Evolutionary conservation across 2,113 vertebrate genomes (phyloP).

Genomic region (Lamprotornis superbus): DNA sequence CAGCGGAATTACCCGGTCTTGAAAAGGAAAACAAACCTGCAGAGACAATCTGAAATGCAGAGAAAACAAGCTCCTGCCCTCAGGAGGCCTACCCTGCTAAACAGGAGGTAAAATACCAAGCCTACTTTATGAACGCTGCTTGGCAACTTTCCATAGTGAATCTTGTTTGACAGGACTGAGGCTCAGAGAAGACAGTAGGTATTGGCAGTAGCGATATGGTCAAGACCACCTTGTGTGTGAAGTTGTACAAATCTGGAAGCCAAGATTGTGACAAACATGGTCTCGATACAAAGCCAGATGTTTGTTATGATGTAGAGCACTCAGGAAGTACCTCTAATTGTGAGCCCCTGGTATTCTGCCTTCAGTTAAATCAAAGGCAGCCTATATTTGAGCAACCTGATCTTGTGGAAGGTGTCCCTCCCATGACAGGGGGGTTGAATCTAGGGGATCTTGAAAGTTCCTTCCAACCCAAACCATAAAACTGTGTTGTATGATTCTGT

Average conservation of each 20-base stretch:
- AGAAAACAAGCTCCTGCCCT: conserved; percentile 70
- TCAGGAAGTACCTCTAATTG: not conserved
- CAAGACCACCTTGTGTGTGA: not conserved
- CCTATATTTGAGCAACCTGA: not conserved
- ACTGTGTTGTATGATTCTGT: not conserved
- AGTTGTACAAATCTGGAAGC: not conserved
- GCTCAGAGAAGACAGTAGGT: not conserved
- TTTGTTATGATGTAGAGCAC: not conserved
- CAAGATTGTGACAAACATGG: not conserved
- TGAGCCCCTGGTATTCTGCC: not conserved
- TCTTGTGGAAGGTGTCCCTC: not conserved
- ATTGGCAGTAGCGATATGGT: not conserved
- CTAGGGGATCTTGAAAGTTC: not conserved
- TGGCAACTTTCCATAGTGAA: not conserved
- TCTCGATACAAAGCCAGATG: not conserved
- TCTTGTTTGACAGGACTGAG: not conserved
- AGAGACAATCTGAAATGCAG: conserved; percentile 80
- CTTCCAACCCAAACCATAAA: not conserved
- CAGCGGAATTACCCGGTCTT: conserved; percentile 77
- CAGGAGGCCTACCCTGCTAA: conserved; percentile 78
- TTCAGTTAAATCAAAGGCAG: not conserved
- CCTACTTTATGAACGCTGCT: not conserved
- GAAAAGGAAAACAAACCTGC: conserved; percentile 73
- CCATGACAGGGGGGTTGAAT: not conserved
- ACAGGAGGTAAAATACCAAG: conserved; percentile 76